Conservation (phyloP, 1,140 invertebrate species). For the Drosophila tsacasi region DNA sequence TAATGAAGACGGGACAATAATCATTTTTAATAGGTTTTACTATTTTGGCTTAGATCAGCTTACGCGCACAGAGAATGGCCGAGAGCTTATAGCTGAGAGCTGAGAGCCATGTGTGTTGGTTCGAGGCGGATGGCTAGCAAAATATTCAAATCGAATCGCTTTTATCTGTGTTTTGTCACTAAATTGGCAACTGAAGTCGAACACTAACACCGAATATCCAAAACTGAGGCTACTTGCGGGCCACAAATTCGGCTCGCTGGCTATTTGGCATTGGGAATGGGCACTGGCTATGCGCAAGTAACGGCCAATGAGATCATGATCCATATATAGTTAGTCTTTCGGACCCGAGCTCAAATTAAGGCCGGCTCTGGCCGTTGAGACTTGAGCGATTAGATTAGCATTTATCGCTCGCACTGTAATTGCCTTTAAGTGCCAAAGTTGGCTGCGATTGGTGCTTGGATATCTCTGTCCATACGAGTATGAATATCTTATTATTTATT, state of each 20-base stretch:
- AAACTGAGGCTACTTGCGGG: slow-evolving; percentile 64
- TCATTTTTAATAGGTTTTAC: slow-evolving; percentile 77
- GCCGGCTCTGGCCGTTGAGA: slow-evolving; percentile 44
- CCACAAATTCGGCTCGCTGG: slow-evolving; percentile 10
- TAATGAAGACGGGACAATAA: slow-evolving; percentile 78
- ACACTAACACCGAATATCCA: slow-evolving; percentile 44
- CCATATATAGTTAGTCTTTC: slow-evolving; percentile 55
- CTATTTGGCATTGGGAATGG: slow-evolving; percentile 29
- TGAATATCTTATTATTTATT: not conserved
- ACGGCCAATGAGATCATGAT: slow-evolving; percentile 72
- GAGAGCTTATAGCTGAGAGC: not conserved
- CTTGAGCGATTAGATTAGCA: slow-evolving; percentile 58
- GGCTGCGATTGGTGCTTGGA: slow-evolving; percentile 10
- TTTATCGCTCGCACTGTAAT: slow-evolving; percentile 62
- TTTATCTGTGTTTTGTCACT: slow-evolving; percentile 75
- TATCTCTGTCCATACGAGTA: not conserved
- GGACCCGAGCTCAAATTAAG: slow-evolving; percentile 25
- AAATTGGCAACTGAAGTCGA: slow-evolving; percentile 78
- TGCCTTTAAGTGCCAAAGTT: slow-evolving; percentile 31
- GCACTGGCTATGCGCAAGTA: slow-evolving; percentile 68
- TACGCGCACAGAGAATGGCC: slow-evolving; percentile 26
- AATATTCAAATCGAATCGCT: slow-evolving; percentile 78
- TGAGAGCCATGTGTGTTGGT: slow-evolving; percentile 11
- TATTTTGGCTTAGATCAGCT: slow-evolving; percentile 63
- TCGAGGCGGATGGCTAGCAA: slow-evolving; percentile 38